Conservation (phyloP, 1,140 invertebrate species). For the Melanaphis sacchari region DNA sequence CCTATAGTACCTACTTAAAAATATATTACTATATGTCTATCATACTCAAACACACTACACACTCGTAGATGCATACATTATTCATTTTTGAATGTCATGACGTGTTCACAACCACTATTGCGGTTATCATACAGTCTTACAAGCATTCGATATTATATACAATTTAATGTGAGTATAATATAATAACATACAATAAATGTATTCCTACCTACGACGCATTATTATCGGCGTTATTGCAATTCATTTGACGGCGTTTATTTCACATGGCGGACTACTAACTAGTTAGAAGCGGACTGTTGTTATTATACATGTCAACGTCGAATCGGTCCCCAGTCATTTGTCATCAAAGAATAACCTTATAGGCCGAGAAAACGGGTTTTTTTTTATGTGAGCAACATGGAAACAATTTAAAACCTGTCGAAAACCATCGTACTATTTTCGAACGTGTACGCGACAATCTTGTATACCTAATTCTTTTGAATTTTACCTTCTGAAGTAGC, state of each 20-base stretch:
- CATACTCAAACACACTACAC: background rate
- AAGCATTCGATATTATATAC: background rate
- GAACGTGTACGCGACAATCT: background rate
- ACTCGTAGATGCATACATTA: background rate
- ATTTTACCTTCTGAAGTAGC: background rate
- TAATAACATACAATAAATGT: background rate
- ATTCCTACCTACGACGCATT: background rate
- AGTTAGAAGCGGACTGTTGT: background rate
- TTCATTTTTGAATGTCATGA: background rate
- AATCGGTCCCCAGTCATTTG: background rate
- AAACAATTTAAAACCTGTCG: background rate
- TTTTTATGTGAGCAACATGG: background rate
- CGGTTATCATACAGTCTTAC: background rate
- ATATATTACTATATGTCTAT: background rate
- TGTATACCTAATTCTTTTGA: background rate
- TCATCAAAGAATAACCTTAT: slow-evolving; percentile 31
- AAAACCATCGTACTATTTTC: background rate
- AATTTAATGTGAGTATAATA: background rate
- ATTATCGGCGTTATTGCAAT: background rate
- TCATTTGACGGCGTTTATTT: slow-evolving; percentile 12
- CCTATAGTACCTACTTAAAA: background rate
- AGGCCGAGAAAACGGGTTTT: slow-evolving; percentile 1
- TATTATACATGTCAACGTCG: background rate
- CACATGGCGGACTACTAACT: background rate
- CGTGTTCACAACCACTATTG: background rate